phyloP scores from a whole-genome alignment of 2,113 vertebrate genomes.

The Vulpes ferrilata region DNA sequence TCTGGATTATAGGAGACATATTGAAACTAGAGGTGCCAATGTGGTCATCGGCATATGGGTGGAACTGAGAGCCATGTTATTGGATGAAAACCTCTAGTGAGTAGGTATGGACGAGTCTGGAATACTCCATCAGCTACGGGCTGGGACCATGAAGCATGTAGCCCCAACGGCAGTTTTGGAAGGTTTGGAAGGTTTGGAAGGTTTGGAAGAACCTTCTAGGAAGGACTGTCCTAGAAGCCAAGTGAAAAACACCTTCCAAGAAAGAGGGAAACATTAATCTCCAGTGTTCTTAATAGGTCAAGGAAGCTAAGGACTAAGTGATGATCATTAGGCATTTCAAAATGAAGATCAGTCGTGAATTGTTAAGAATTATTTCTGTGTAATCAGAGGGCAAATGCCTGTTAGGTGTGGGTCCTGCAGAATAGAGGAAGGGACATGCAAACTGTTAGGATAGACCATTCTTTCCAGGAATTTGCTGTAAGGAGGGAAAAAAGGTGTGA shows the following conservation, averaged over 20 bases:
- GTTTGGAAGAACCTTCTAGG: too few species aligned
- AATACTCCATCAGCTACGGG: neutral
- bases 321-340: neutral
- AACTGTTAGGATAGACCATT: neutral
- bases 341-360: neutral
- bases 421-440: neutral
- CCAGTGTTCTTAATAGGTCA: neutral
- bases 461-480: neutral
- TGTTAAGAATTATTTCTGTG: neutral
- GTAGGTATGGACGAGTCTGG: neutral
- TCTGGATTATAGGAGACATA: neutral
- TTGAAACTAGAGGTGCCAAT: neutral
- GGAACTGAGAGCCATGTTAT: neutral
- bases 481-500: neutral
- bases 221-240: neutral
- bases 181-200: too few species aligned
- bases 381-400: neutral
- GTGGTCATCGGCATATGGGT: neutral
- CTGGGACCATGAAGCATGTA: neutral
- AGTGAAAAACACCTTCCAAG: neutral
- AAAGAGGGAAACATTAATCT: neutral
- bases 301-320: neutral
- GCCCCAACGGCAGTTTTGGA: too few species aligned
- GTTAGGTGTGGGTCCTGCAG: rapidly evolving
- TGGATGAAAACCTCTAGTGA: neutral